phyloP scores from a whole-genome alignment of 2,113 vertebrate species.

The Lamprotornis superbus region DNA sequence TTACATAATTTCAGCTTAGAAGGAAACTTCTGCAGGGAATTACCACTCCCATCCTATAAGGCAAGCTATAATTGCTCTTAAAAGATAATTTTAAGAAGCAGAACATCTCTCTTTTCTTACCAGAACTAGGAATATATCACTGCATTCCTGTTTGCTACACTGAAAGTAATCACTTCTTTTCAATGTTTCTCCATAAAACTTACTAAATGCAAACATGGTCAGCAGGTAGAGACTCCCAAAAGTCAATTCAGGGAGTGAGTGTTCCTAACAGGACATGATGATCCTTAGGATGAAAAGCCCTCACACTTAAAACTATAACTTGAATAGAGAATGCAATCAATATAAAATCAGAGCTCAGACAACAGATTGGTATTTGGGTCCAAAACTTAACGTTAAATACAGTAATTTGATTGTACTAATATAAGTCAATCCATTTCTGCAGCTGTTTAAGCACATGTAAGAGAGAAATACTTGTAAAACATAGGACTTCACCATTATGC shows the following conservation, averaged over 20 bases:
- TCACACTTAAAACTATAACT: neutral
- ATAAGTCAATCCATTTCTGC: neutral
- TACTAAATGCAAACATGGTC: neutral
- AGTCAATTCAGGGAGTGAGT: neutral
- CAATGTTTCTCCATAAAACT: neutral
- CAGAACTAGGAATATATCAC: neutral
- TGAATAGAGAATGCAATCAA: neutral
- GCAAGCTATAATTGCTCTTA: neutral
- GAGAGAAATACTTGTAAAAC: neutral
- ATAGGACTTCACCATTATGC: neutral
- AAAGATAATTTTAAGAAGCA: accelerated
- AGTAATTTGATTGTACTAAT: neutral
- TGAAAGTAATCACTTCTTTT: neutral
- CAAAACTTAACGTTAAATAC: neutral
- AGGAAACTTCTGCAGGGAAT: neutral
- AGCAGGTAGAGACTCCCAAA: neutral
- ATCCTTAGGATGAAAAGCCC: neutral
- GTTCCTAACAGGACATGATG: neutral
- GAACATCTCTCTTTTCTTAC: neutral
- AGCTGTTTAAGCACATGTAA: neutral
- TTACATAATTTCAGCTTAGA: neutral
- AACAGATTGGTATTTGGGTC: neutral
- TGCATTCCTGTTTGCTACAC: neutral
- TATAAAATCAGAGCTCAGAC: neutral
- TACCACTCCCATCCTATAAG: neutral